phyloP scores from a whole-genome alignment of 2,797 vertebrate species.

The Semaprochilodus insignis region DNA sequence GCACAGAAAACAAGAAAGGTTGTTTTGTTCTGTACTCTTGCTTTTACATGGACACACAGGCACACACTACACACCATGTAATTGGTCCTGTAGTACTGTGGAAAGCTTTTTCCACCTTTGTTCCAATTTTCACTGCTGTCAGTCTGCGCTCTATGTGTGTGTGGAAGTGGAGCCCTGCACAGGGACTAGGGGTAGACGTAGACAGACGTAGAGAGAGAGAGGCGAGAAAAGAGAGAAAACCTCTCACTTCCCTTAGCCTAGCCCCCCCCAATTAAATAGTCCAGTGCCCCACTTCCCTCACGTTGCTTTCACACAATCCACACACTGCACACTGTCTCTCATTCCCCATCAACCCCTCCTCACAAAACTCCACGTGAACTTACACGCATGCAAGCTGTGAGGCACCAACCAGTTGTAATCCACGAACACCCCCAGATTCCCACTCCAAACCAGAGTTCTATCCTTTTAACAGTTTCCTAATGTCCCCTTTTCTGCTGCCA shows the following conservation, averaged over 20 bases:
- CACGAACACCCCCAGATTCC: background rate
- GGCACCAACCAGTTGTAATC: background rate
- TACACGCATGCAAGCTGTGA: background rate
- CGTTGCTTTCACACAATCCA: background rate
- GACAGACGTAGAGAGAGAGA: background rate
- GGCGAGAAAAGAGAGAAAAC: background rate
- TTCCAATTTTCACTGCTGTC: constrained; percentile 71
- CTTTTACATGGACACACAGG: constrained; percentile 10
- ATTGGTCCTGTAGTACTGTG: constrained; percentile 68
- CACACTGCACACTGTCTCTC: background rate
- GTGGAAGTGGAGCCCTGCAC: constrained; percentile 38
- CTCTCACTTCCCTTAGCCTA: constrained; percentile 20
- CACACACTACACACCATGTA: constrained; percentile 47
- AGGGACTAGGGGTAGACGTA: constrained; percentile 6
- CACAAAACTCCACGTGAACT: background rate
- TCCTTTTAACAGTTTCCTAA: constrained; percentile 1
- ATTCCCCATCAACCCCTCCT: background rate
- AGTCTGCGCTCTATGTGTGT: constrained; percentile 57
- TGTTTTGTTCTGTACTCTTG: background rate
- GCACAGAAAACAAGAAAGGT: background rate
- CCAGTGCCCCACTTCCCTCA: constrained; percentile 14
- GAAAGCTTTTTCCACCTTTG: constrained; percentile 60
- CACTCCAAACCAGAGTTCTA: background rate
- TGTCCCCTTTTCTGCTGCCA: constrained; percentile 64
- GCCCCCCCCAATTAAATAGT: constrained; percentile 61